phyloP scores from a whole-genome alignment of 2,797 vertebrate species.

The Sebastes baramenuke region DNA sequence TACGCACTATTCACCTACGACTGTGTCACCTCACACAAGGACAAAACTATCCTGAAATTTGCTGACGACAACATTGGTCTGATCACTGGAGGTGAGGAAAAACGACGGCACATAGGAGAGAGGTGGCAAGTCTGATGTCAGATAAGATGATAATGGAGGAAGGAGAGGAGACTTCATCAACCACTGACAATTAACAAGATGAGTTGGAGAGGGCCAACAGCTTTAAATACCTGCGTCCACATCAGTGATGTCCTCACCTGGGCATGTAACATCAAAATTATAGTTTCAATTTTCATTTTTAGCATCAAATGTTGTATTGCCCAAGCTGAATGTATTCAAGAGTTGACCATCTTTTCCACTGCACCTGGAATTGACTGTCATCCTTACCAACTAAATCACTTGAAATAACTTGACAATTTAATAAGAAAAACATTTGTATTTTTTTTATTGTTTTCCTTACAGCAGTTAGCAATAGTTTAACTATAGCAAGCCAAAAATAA shows the following conservation, averaged over 20 bases:
- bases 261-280: background rate
- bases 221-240: background rate
- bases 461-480: slow-evolving; percentile 79
- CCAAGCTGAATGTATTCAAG: background rate
- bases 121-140: background rate
- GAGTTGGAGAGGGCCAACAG: background rate
- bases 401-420: slow-evolving; percentile 19
- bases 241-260: background rate
- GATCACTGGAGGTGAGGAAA: background rate
- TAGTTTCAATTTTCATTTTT: background rate
- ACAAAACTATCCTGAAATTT: background rate
- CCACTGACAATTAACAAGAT: accelerated
- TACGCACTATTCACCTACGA: background rate
- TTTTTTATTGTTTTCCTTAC: slow-evolving; percentile 72
- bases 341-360: background rate
- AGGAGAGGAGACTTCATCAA: background rate
- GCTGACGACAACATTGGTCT: background rate
- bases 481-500: slow-evolving; percentile 82
- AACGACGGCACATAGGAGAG: background rate
- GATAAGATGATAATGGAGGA: background rate
- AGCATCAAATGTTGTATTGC: background rate
- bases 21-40: background rate
- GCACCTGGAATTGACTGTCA: background rate
- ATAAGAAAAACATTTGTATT: slow-evolving; percentile 57
- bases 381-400: background rate